These are phyloP conservation scores for Menidia beryllina DNA, from an alignment of 2,113 vertebrate species.

Conservation along the genomic window DNA sequence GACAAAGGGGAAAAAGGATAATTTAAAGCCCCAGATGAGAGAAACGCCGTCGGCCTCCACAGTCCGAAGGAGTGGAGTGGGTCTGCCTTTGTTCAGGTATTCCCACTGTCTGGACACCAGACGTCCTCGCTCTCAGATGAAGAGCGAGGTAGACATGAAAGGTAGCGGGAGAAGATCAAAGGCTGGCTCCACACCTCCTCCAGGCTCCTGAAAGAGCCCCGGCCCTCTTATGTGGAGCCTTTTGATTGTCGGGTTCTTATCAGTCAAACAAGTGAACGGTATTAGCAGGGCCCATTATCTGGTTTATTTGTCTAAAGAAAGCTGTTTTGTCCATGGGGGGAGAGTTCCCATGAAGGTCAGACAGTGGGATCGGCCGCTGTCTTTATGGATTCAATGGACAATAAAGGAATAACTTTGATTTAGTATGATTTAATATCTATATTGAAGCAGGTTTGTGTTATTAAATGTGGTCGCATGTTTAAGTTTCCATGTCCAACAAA, in stretches of 20 bases:
- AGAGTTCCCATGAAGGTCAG: no score
- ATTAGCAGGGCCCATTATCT: constrained; percentile 10
- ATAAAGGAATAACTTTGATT: no score
- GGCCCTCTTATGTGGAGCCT: constrained; percentile 23
- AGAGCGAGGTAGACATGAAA: constrained; percentile 52
- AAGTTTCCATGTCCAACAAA: no score
- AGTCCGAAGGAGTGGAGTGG: no score
- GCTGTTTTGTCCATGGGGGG: neutral
- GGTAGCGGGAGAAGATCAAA: constrained; percentile 49
- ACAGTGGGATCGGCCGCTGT: no score
- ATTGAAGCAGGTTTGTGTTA: no score
- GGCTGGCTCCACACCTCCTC: constrained; percentile 17
- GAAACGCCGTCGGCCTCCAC: constrained; percentile 32
- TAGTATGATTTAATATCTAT: no score
- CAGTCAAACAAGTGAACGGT: constrained; percentile 19
- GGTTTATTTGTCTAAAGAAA: constrained; percentile 4
- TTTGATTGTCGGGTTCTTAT: constrained; percentile 46
- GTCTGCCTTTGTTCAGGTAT: constrained; percentile 57
- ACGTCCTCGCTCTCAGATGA: constrained; percentile 38
- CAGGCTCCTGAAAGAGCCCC: constrained; percentile 7
- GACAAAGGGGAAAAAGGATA: constrained; percentile 25
- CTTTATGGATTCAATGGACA: no score
- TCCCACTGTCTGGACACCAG: constrained; percentile 39
- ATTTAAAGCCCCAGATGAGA: constrained; percentile 34
- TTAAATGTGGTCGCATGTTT: no score